Evolutionary conservation across 2,888 invertebrate species (phyloP), one percentile per base, ranked within the genome.

Genomic region (Protophormia terraenovae): DNA sequence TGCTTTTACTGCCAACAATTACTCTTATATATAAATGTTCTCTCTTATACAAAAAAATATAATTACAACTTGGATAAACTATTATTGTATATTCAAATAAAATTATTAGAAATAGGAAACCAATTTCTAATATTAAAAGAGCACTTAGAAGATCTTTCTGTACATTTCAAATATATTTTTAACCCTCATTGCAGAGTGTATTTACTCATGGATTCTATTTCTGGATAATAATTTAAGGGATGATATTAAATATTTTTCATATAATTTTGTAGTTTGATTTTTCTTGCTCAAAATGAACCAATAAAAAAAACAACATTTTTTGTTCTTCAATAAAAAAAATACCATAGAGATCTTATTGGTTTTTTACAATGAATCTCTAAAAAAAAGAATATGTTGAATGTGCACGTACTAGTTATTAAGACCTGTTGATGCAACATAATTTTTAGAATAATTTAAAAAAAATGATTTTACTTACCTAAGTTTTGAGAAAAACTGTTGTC

Each of bases 161-260:
- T 53, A 53, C 5, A 2, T 2, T 24, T 22, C 2, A 8, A 24
- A 24, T 14, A 16, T 16, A 3, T 22, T 14, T 69, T 66, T 69
- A 50, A 62, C 75, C 62, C 75, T 62, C 73, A 22, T 64, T 50
- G 29, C 35, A 19, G 16, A 27, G n/a, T 50, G 32, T 27, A 5
- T 73, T 16, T 53, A 47, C 12, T 3, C 2, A 6, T 41, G 55
- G 5, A 53, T 53, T 41, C 53, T 16, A 64, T 76, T 19, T 47
- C 7, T 73, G 22, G 50, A 27, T 14, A 60, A 69, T 38, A 3
- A 50, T 60, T 71, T 75, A 84, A 71, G 84, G 84, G 84, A 75
- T 79, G 84, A 66, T 58, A 5, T 62, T 38, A 38, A 47, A 41
- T 14, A 22, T 19, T 71, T 53, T 16, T 45, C 24, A 38, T 5